phyloP scores from a whole-genome alignment of 1,140 invertebrate species.

The Vollenhovia emeryi region DNA sequence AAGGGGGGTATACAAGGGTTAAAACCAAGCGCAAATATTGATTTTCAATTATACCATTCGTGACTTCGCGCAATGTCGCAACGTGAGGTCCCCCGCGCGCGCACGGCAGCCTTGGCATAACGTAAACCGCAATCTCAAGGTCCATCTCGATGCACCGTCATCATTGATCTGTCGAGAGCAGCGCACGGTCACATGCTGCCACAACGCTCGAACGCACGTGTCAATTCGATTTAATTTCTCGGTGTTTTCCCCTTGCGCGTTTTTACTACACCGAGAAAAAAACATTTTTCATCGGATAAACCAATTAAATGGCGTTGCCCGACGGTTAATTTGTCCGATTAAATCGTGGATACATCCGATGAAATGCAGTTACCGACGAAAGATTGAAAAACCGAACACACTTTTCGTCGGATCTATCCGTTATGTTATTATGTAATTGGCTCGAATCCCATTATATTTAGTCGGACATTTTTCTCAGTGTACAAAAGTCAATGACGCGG shows the following conservation, averaged over 20 bases:
- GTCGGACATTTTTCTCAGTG: too few relatives aligned
- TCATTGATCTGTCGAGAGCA: conserved; percentile 53
- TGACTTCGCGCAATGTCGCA: conserved; percentile 82
- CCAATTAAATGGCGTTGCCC: too few relatives aligned
- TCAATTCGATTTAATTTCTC: not conserved
- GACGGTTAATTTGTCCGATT: too few relatives aligned
- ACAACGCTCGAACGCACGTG: not conserved
- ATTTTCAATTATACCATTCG: conserved; percentile 82
- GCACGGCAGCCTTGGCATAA: conserved; percentile 72
- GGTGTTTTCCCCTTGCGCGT: not conserved
- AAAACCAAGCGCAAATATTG: conserved; percentile 81
- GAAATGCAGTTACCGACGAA: too few relatives aligned
- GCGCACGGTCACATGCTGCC: not conserved
- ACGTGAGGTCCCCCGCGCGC: conserved; percentile 19
- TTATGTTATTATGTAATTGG: too few relatives aligned
- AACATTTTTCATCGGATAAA: too few relatives aligned
- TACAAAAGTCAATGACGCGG: too few relatives aligned
- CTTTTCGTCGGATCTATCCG: too few relatives aligned
- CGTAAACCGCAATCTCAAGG: conserved; percentile 73
- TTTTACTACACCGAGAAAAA: too few relatives aligned
- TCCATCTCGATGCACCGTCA: conserved; percentile 68
- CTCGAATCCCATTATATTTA: too few relatives aligned
- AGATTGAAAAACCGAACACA: too few relatives aligned
- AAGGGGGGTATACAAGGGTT: conserved; percentile 61
- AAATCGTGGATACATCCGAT: too few relatives aligned